Percentiles rank a stretch among this genome's conserved stretches.
Conservation (phyloP, 2,888 invertebrate species). For the Leptothorax acervorum region DNA sequence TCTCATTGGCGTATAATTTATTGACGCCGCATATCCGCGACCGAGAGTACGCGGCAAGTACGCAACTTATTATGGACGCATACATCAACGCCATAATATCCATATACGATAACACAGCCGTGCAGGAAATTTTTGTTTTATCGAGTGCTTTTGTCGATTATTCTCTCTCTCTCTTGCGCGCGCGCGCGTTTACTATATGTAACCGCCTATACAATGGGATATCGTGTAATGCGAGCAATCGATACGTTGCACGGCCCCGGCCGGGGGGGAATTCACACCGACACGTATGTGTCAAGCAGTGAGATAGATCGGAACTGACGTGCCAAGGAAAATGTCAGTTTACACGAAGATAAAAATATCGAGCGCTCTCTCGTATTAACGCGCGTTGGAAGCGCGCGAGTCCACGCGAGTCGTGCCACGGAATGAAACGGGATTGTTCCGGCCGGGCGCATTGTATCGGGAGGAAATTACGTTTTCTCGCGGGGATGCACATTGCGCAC, state of each 20-base stretch:
- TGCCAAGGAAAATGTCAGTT: slow-evolving; percentile 34
- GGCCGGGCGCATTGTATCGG: slow-evolving; percentile 42
- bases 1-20: slow-evolving; percentile 52
- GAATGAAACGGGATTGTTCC: slow-evolving; percentile 24
- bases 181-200: neutral
- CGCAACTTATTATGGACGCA: slow-evolving; percentile 45
- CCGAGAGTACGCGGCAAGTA: neutral
- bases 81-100: slow-evolving; percentile 35
- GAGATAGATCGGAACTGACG: slow-evolving; percentile 26
- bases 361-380: slow-evolving; percentile 12
- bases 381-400: neutral
- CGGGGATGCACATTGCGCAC: neutral
- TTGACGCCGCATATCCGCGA: slow-evolving; percentile 29
- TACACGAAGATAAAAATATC: slow-evolving; percentile 36
- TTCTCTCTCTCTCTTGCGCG: too few species aligned
- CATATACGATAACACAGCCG: neutral
- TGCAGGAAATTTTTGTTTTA: slow-evolving; percentile 27
- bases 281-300: neutral
- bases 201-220: slow-evolving; percentile 11
- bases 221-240: slow-evolving; percentile 17
- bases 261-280: neutral
- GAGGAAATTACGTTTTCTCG: slow-evolving; percentile 54
- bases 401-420: neutral
- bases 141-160: slow-evolving; percentile 32
- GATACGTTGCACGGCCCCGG: slow-evolving; percentile 5